Evolutionary conservation across 92 coral and sea anemone genomes (phyloP).

Genomic region (Bergia sp.): DNA sequence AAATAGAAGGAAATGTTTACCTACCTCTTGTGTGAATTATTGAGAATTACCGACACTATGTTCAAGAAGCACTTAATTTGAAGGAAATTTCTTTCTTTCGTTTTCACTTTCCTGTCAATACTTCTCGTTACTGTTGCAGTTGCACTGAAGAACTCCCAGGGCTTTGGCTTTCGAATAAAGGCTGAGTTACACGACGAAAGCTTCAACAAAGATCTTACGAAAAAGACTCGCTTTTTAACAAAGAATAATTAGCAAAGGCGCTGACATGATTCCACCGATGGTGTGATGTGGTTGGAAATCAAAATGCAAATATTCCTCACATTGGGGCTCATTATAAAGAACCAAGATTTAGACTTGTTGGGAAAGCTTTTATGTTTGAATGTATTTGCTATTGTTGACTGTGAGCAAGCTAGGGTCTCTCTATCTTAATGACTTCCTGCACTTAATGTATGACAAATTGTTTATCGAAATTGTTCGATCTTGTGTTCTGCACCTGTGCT

Average conservation of each 20-base stretch:
- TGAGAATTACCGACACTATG: constrained; percentile 8
- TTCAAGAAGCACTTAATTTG: constrained; percentile 24
- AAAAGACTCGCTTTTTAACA: constrained; percentile 31
- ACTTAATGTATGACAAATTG: constrained; percentile 35
- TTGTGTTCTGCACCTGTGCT: constrained; percentile 40
- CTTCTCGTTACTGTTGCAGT: background rate
- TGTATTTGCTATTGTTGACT: constrained; percentile 8
- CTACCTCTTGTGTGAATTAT: constrained; percentile 34
- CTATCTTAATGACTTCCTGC: constrained; percentile 48
- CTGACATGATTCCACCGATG: constrained; percentile 1
- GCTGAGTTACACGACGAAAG: constrained; percentile 21
- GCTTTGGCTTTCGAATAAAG: constrained; percentile 22
- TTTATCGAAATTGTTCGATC: constrained; percentile 33
- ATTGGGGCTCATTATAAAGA: background rate
- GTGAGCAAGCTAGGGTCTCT: constrained; percentile 13
- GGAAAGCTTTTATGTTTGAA: background rate
- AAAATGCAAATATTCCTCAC: constrained; percentile 6
- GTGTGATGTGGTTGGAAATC: constrained; percentile 1
- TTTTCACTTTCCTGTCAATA: constrained; percentile 9
- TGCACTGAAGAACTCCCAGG: constrained; percentile 22
- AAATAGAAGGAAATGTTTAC: constrained; percentile 43
- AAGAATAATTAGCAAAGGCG: constrained; percentile 26
- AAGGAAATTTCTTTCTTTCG: background rate
- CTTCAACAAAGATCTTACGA: constrained; percentile 33
- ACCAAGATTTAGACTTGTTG: constrained; percentile 10